Evolutionary conservation across 2,797 vertebrate species (phyloP).

Genomic region (Arrhamphus sclerolepis): DNA sequence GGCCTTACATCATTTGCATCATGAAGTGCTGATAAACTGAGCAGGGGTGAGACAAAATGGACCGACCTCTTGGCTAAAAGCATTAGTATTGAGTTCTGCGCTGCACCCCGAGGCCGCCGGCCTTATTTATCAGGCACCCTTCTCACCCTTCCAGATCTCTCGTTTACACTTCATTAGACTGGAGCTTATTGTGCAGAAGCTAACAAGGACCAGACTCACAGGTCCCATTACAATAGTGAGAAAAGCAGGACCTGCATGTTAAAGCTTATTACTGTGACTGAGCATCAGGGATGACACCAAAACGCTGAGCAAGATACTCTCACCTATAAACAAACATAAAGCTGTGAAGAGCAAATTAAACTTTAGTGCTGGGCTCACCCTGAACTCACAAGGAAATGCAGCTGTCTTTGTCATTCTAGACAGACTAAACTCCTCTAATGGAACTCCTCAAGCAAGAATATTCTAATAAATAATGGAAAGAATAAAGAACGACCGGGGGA

Average conservation of each 20-base stretch:
- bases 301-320: conserved; percentile 32
- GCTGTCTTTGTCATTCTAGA: too few species aligned
- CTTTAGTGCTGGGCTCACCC: too few species aligned
- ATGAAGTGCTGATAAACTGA: conserved; percentile 66
- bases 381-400: too few species aligned
- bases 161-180: conserved; percentile 77
- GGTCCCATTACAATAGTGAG: conserved; percentile 60
- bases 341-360: neutral
- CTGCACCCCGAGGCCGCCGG: conserved; percentile 29
- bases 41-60: conserved; percentile 44
- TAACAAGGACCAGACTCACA: conserved; percentile 71
- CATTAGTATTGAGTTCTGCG: conserved; percentile 70
- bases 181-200: conserved; percentile 66
- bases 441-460: too few species aligned
- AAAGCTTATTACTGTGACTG: conserved; percentile 53
- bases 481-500: too few species aligned
- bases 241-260: conserved; percentile 39
- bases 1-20: conserved; percentile 42
- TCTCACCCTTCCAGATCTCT: conserved; percentile 54
- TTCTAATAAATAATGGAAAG: too few species aligned
- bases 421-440: too few species aligned
- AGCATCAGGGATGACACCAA: conserved; percentile 30
- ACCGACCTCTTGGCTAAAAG: conserved; percentile 66
- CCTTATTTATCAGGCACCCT: conserved; percentile 41
- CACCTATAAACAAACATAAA: conserved; percentile 32